Evolutionary conservation across 2,113 vertebrate species (phyloP), one percentile per base, ranked within the genome.

Genomic region (Tupaia chinensis): DNA sequence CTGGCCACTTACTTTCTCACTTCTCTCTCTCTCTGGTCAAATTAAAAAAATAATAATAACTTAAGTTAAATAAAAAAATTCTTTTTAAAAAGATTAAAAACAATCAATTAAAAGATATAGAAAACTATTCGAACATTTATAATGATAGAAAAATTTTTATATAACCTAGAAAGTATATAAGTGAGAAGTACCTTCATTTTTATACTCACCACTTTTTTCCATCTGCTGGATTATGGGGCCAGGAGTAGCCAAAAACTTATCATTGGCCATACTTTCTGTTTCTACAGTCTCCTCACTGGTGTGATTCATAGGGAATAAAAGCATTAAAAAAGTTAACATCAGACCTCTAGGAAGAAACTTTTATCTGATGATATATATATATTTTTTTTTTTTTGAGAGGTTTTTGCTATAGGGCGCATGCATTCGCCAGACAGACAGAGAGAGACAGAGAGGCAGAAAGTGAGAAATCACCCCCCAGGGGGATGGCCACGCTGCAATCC

Each of bases 161-260:
- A 83, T 29, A 93, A 83, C 79, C 20, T 73, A 17, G 54, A 89
- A 94, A 88, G 9, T 83, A 69, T 27, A 74, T 3, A 69, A 54
- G 65, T 60, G 25, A 94, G n/a, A 96, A 94, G 14, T 23, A 89
- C 69, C 53, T 27, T 56, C 58, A 91, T 60, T 74, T 89, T 93
- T 80, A 54, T 73, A 97, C 98, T 98, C 93, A 98, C 98, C 91
- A 1, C 87, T 96, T 91, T 96, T 74, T 84, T 34, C 34, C 86
- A 63, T n/a, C 9, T 85, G 54, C 58, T 96, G 95, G 20, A 54
- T 29, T 84, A 93, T 76, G 77, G 85, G 87, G 58, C 19, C 12
- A 95, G 98, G 96, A 86, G 98, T 97, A 66, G 92, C 58, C 63
- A 92, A 32, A 79, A 90, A 68, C 85, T 96, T 25, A 60, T 92